These are phyloP conservation scores for Epinotia demarniana DNA, from an alignment of 2,888 invertebrate species.

Conservation along the genomic window DNA sequence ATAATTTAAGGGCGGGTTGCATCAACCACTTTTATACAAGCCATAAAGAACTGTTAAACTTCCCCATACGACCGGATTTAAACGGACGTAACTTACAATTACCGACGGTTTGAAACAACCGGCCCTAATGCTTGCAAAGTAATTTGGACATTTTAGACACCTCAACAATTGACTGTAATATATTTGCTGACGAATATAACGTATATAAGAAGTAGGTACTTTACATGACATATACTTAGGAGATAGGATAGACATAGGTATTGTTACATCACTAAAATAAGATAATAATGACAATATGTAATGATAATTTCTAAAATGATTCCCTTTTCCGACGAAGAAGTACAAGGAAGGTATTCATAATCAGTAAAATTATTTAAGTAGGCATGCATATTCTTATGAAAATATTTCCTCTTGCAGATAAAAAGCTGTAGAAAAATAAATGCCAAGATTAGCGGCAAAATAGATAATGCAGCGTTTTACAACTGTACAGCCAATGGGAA, in stretches of 20 bases:
- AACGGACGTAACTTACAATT: too few relatives aligned
- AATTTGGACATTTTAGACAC: slow-evolving; percentile 48
- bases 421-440: slow-evolving; percentile 47
- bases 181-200: slow-evolving; percentile 39
- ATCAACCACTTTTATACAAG: too few relatives aligned
- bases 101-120: too few relatives aligned
- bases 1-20: slow-evolving; percentile 17
- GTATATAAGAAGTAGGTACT: slow-evolving; percentile 35
- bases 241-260: slow-evolving; percentile 35
- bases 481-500: slow-evolving; percentile 25
- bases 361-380: slow-evolving; percentile 24
- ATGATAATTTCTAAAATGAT: slow-evolving; percentile 13
- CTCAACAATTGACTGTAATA: slow-evolving; percentile 58
- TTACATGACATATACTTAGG: slow-evolving; percentile 44
- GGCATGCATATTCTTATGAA: slow-evolving; percentile 39
- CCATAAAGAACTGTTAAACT: too few relatives aligned
- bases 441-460: slow-evolving; percentile 35
- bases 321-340: slow-evolving; percentile 5
- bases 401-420: slow-evolving; percentile 41
- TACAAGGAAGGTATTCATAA: slow-evolving; percentile 2
- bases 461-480: slow-evolving; percentile 22
- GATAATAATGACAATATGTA: slow-evolving; percentile 33
- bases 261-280: slow-evolving; percentile 48
- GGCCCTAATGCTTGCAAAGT: slow-evolving; percentile 25
- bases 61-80: too few relatives aligned